Evolutionary conservation across 1,140 invertebrate genomes (phyloP).

Genomic region (Brachionus koreanus): DNA sequence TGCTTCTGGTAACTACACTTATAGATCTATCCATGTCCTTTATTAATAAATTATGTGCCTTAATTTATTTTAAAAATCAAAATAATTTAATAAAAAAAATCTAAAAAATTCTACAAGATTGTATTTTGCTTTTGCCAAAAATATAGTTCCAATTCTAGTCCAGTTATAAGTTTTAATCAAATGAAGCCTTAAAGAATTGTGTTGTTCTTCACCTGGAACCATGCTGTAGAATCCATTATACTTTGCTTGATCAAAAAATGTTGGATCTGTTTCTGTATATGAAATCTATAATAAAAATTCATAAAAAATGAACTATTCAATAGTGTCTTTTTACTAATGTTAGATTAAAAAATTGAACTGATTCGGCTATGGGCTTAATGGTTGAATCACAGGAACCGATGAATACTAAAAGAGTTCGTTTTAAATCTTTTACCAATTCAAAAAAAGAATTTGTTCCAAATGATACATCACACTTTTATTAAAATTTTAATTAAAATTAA

Average conservation of each 20-base stretch:
- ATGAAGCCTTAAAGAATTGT: constrained; percentile 83
- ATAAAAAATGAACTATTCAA: neutral
- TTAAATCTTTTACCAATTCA: constrained; percentile 29
- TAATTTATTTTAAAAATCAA: neutral
- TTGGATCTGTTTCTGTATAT: constrained; percentile 95
- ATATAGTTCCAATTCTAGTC: constrained; percentile 92
- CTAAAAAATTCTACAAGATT: constrained; percentile 68
- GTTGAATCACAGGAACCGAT: constrained; percentile 30
- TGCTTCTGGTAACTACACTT: constrained; percentile 9
- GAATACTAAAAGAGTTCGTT: constrained; percentile 25
- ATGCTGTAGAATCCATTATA: constrained; percentile 82
- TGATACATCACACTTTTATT: constrained; percentile 39
- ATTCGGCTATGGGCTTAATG: constrained; percentile 37
- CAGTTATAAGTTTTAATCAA: constrained; percentile 88
- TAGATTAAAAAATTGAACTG: constrained; percentile 43
- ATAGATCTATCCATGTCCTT: constrained; percentile 4
- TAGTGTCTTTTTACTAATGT: neutral
- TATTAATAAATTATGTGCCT: constrained; percentile 40
- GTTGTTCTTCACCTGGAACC: constrained; percentile 66
- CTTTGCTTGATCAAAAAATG: constrained; percentile 80
- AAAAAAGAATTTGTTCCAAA: constrained; percentile 43
- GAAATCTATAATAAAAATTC: constrained; percentile 70
- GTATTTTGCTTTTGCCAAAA: constrained; percentile 84
- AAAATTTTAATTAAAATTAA: neutral
- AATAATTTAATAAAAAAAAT: neutral